A percentile compares a stretch with the other conserved stretches of the same genome.
phyloP scores from a whole-genome alignment of 2,888 invertebrate species.

The Oligia latruncula region DNA sequence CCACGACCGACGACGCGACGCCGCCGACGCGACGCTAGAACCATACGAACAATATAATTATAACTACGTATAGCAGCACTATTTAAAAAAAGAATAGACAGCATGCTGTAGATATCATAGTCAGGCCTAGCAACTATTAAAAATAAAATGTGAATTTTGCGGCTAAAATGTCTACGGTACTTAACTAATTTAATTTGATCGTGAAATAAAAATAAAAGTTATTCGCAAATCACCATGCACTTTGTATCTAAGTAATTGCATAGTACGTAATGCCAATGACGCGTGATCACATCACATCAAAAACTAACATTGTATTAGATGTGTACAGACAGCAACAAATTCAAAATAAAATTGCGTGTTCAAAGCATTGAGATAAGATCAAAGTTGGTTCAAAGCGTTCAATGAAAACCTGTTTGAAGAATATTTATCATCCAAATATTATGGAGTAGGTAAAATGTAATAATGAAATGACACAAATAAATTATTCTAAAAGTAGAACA shows the following conservation, averaged over 20 bases:
- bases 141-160: slow-evolving; percentile 12
- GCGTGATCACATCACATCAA: not conserved
- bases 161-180: not conserved
- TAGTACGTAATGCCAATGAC: not conserved
- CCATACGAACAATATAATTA: slow-evolving; percentile 12
- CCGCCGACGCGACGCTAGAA: slow-evolving; percentile 13
- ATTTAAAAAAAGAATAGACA: slow-evolving; percentile 17
- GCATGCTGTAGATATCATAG: not conserved
- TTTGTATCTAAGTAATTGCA: not conserved
- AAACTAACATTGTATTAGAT: not conserved
- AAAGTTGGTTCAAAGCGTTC: not conserved
- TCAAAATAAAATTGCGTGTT: not conserved
- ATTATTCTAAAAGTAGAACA: not conserved
- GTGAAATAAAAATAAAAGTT: not conserved
- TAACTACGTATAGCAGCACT: slow-evolving; percentile 17
- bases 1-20: slow-evolving; percentile 35
- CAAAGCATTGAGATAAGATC: not conserved
- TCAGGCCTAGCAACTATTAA: not conserved
- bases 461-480: not conserved
- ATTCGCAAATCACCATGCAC: not conserved
- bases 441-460: not conserved
- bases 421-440: not conserved
- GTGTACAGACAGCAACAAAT: not conserved
- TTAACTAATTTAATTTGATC: not conserved
- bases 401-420: not conserved